Percentiles rank a stretch among this genome's conserved stretches.
Conservation (phyloP, 2,888 invertebrate species). For the Ditylenchus weischeri region DNA sequence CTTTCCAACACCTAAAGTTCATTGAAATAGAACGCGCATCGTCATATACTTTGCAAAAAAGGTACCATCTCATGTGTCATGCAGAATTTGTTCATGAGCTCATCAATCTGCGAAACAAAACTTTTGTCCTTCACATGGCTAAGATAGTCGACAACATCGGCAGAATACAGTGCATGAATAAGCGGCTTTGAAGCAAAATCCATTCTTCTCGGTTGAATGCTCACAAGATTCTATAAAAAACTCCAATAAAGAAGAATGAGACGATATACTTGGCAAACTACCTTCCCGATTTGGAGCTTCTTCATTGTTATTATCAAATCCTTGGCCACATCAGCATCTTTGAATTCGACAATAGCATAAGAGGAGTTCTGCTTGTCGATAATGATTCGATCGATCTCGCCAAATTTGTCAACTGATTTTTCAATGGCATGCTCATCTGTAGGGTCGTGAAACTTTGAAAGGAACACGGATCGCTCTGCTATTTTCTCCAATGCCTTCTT, state of each 20-base stretch:
- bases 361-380: conserved; percentile 19
- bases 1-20: conserved; percentile 26
- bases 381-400: conserved; percentile 26
- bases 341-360: conserved; percentile 30
- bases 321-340: conserved; percentile 17
- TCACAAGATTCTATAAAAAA: conserved; percentile 22
- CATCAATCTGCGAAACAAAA: conserved; percentile 13
- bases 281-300: conserved; percentile 27
- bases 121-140: not conserved
- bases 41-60: not conserved
- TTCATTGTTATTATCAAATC: conserved; percentile 15
- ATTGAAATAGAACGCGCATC: not conserved
- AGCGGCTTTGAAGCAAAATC: conserved; percentile 17
- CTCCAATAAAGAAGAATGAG: not conserved
- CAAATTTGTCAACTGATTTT: conserved; percentile 18
- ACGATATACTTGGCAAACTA: not conserved
- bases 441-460: conserved; percentile 18
- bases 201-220: conserved; percentile 22
- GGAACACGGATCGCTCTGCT: conserved; percentile 30
- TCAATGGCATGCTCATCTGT: conserved; percentile 14
- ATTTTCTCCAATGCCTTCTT: conserved; percentile 1
- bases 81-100: conserved; percentile 3
- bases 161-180: conserved; percentile 8
- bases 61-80: conserved; percentile 10
- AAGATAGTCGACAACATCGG: conserved; percentile 17